Evolutionary conservation across 2,888 invertebrate genomes (phyloP).

Genomic region (Euspilapteryx auroguttella): DNA sequence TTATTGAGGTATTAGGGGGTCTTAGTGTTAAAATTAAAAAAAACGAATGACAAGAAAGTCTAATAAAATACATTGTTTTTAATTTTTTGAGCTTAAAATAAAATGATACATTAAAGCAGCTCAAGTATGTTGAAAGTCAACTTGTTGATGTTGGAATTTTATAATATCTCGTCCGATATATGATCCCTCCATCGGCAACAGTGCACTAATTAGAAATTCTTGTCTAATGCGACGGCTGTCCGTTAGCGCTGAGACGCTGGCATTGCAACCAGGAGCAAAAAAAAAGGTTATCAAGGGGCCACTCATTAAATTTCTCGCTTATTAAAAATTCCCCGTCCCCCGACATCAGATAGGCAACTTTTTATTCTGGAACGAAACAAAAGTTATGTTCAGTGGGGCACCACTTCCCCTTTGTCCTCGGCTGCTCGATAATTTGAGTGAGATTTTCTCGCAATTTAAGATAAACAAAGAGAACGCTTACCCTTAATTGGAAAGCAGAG

Average conservation of each 20-base stretch:
- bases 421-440: slow-evolving; percentile 60
- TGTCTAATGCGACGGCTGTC: slow-evolving; percentile 20
- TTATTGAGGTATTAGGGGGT: too few relatives aligned
- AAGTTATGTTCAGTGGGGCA: slow-evolving; percentile 45
- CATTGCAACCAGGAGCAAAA: slow-evolving; percentile 27
- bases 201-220: too few relatives aligned
- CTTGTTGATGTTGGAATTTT: too few relatives aligned
- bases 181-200: too few relatives aligned
- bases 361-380: slow-evolving; percentile 46
- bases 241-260: slow-evolving; percentile 21
- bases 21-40: too few relatives aligned
- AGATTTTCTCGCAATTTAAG: slow-evolving; percentile 63
- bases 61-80: too few relatives aligned
- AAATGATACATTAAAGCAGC: too few relatives aligned
- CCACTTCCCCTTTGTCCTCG: slow-evolving; percentile 50
- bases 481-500: slow-evolving; percentile 62
- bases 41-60: too few relatives aligned
- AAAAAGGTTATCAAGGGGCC: slow-evolving; percentile 24
- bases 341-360: slow-evolving; percentile 46
- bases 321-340: slow-evolving; percentile 58
- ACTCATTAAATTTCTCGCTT: slow-evolving; percentile 61
- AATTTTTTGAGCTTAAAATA: too few relatives aligned
- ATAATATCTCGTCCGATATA: too few relatives aligned
- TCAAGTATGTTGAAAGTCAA: too few relatives aligned
- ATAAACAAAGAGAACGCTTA: slow-evolving; percentile 62